Conservation (phyloP, 2,888 invertebrate genomes). For the Apantesis nais region DNA sequence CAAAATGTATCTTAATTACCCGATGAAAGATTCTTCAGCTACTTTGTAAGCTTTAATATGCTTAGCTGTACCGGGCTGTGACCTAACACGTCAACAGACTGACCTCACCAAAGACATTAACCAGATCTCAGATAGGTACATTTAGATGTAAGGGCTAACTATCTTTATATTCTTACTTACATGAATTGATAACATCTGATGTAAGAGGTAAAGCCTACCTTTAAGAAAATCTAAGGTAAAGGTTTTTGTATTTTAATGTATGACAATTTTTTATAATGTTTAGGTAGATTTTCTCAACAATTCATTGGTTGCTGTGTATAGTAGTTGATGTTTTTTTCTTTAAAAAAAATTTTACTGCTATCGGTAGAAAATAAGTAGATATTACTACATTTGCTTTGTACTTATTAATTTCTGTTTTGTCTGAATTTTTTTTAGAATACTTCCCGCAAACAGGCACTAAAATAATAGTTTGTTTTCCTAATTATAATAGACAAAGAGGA, state of each 20-base stretch:
- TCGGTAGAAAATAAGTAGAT: no score
- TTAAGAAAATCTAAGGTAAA: not conserved
- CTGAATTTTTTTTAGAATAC: not conserved
- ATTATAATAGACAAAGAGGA: not conserved
- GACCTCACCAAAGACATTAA: not conserved
- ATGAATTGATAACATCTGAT: not conserved
- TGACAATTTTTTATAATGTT: no score
- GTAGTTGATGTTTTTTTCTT: no score
- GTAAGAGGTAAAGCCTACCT: not conserved
- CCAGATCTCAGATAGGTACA: not conserved
- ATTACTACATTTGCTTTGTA: not conserved
- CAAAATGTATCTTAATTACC: not conserved
- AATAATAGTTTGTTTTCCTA: not conserved
- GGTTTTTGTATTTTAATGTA: not conserved
- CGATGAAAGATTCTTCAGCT: not conserved
- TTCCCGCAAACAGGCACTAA: not conserved
- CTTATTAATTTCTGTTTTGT: no score
- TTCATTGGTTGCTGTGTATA: no score
- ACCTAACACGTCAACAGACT: conserved; percentile 5
- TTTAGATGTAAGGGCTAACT: not conserved
- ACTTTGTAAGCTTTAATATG: conserved; percentile 5
- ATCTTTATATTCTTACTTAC: not conserved
- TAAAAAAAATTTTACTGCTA: no score
- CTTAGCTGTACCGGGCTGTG: not conserved
- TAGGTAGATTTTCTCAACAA: no score